These are phyloP conservation scores for Calosoma granatense DNA, from an alignment of 1,140 invertebrate genomes.

Conservation along the genomic window DNA sequence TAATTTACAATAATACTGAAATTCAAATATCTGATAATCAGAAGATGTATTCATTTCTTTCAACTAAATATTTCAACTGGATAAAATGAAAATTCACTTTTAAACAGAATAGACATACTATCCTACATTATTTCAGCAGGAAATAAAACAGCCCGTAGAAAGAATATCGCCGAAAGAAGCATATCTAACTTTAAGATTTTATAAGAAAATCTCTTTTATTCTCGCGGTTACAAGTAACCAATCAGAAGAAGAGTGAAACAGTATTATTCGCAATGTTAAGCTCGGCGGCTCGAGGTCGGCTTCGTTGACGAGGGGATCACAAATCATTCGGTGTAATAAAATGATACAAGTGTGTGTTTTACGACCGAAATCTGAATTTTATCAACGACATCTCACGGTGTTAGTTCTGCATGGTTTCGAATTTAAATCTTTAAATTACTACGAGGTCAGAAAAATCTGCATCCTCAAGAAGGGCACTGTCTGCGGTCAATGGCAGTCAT, in stretches of 20 bases:
- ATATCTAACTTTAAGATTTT: constrained; percentile 2
- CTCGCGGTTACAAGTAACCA: background rate
- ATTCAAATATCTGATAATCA: too few relatives aligned
- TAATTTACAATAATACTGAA: too few relatives aligned
- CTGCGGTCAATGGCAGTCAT: background rate
- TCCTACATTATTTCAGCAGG: background rate
- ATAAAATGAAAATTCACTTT: background rate
- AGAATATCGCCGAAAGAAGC: background rate
- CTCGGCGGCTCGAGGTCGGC: background rate
- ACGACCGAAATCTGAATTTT: constrained; percentile 7
- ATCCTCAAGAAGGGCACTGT: background rate
- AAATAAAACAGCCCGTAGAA: background rate
- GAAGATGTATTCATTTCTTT: too few relatives aligned
- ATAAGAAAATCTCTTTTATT: background rate
- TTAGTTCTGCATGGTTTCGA: background rate
- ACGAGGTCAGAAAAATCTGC: background rate
- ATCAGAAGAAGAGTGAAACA: background rate
- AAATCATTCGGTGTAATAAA: constrained; percentile 3
- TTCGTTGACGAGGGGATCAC: background rate
- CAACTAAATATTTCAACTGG: too few relatives aligned
- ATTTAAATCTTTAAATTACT: constrained; percentile 7
- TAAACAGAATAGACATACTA: background rate
- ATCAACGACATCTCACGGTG: background rate
- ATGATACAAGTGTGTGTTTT: constrained; percentile 8
- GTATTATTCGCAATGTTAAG: background rate